A percentile compares a stretch with the other conserved stretches of the same genome.
phyloP scores from a whole-genome alignment of 2,888 invertebrate species.

The Tortricodes alternella region DNA sequence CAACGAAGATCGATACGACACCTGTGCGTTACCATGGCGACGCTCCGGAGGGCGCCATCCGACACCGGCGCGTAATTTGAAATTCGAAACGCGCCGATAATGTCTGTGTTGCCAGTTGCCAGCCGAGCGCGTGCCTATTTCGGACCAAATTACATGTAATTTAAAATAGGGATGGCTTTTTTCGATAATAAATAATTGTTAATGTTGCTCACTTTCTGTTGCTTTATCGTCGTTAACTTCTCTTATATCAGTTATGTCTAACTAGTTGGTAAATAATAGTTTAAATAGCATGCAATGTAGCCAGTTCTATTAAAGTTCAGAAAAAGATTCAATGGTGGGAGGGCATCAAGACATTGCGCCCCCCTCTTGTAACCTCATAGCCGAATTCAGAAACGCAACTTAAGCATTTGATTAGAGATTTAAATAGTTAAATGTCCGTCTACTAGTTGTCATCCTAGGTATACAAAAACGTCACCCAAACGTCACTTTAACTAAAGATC shows the following conservation, averaged over 20 bases:
- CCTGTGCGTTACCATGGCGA: slow-evolving; percentile 76
- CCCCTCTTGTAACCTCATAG: too few species aligned
- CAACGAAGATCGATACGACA: slow-evolving; percentile 71
- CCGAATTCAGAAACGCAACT: too few species aligned
- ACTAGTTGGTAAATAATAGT: too few species aligned
- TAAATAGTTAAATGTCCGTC: too few species aligned
- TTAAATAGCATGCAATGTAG: too few species aligned
- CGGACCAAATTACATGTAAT: slow-evolving; percentile 67
- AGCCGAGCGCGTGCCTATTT: slow-evolving; percentile 54
- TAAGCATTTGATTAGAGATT: too few species aligned
- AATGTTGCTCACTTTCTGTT: slow-evolving; percentile 15
- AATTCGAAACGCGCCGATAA: slow-evolving; percentile 78
- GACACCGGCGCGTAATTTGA: slow-evolving; percentile 81
- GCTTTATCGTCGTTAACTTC: slow-evolving; percentile 21
- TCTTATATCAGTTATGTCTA: slow-evolving; percentile 9
- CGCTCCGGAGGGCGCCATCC: slow-evolving; percentile 72
- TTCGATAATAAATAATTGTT: slow-evolving; percentile 47
- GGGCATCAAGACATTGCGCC: too few species aligned
- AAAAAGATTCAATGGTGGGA: too few species aligned
- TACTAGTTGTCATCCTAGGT: too few species aligned
- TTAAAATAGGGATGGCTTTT: slow-evolving; percentile 57
- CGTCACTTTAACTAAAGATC: too few species aligned
- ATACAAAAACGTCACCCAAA: too few species aligned
- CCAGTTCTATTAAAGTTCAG: too few species aligned
- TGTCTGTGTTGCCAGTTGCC: slow-evolving; percentile 67